A percentile compares a stretch with the other conserved stretches of the same genome.
Conservation (phyloP, 30 jellyfish, hydroid and myxozoan species). For the Phacellophora camtschatica region DNA sequence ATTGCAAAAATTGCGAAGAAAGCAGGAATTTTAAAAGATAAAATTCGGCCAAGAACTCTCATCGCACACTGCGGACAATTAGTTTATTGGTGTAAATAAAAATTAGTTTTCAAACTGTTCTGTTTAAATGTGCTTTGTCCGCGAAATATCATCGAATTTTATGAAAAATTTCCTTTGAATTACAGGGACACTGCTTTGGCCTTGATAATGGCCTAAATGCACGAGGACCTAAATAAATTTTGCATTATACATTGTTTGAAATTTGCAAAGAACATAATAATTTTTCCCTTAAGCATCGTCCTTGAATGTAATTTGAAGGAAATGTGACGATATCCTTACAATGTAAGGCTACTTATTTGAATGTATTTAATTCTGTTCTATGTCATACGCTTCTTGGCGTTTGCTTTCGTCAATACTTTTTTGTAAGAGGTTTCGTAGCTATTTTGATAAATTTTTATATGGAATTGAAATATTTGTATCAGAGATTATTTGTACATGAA, state of each 20-base stretch:
- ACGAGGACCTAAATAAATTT: not conserved
- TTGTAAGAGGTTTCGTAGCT: conserved; percentile 23
- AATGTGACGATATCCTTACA: conserved; percentile 52
- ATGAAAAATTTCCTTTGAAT: conserved; percentile 5
- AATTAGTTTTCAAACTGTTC: conserved; percentile 39
- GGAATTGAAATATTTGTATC: conserved; percentile 66
- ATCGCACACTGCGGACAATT: no score
- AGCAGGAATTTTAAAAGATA: no score
- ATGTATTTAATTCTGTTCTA: conserved; percentile 25
- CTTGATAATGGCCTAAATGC: not conserved
- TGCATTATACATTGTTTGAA: no score
- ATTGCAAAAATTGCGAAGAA: no score
- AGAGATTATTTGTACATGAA: conserved; percentile 78
- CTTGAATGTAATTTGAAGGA: conserved; percentile 19
- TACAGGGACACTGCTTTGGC: not conserved
- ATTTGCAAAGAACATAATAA: no score
- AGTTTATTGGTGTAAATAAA: conserved; percentile 42
- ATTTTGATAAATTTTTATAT: conserved; percentile 55
- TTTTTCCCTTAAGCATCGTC: no score
- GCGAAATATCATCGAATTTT: conserved; percentile 8
- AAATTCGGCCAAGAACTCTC: no score
- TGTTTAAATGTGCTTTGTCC: conserved; percentile 46
- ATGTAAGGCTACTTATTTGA: conserved; percentile 46
- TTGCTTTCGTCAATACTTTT: conserved; percentile 10
- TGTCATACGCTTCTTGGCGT: conserved; percentile 28